phyloP scores from a whole-genome alignment of 2,797 vertebrate species.

The Gila robusta region DNA sequence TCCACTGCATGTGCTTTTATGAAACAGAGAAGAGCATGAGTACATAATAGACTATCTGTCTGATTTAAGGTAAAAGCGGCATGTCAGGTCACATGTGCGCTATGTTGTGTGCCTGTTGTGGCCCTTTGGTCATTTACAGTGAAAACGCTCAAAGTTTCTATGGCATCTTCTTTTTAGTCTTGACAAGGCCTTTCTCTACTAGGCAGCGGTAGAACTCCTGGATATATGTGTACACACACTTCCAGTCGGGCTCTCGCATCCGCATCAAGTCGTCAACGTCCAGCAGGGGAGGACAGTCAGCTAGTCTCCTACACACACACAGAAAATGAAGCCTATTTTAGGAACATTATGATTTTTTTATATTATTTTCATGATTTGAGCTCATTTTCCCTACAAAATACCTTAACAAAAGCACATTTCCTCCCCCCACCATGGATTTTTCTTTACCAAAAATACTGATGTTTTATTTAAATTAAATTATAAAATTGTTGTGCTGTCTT shows the following conservation, averaged over 20 bases:
- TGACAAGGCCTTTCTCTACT: constrained; percentile 98
- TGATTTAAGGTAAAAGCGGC: constrained; percentile 19
- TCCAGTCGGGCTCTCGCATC: constrained; percentile 98
- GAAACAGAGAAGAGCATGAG: constrained; percentile 9
- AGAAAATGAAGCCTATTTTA: constrained; percentile 67
- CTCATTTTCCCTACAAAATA: not conserved
- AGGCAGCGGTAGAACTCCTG: constrained; percentile 99
- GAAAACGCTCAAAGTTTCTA: constrained; percentile 19
- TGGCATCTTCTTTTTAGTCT: constrained; percentile 89
- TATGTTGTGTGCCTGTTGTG: constrained; percentile 30
- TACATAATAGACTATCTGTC: not conserved
- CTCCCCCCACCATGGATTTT: not conserved
- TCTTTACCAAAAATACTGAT: too few relatives aligned
- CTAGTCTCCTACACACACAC: constrained; percentile 88
- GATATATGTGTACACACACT: constrained; percentile 99
- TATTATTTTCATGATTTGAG: not conserved
- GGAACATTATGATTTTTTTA: not conserved
- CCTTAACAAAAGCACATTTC: not conserved
- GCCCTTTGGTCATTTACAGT: constrained; percentile 34
- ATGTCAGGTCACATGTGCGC: not conserved
- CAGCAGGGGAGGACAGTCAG: constrained; percentile 94
- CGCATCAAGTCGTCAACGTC: constrained; percentile 96
- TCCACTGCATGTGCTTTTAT: not conserved
- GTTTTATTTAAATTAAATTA: not conserved
- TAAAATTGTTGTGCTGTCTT: not conserved